Conservation (phyloP, 2,113 vertebrate genomes). For the Pelecanoides urinatrix region DNA sequence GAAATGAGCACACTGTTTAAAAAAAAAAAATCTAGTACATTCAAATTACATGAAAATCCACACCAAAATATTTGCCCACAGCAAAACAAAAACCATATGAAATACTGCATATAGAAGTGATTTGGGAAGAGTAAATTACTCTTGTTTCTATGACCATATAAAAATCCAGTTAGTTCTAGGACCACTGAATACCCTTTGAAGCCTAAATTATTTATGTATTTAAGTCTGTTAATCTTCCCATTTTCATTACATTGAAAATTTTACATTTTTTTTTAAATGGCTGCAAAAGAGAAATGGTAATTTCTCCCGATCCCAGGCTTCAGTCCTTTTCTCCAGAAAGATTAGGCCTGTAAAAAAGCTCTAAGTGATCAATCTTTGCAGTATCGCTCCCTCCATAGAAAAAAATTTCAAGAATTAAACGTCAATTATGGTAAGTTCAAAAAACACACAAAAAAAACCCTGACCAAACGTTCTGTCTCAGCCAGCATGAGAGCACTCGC, state of each 20-base stretch:
- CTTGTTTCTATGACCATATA: neutral
- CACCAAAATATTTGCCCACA: neutral
- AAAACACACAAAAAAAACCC: rapidly evolving
- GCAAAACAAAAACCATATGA: neutral
- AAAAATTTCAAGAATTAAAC: neutral
- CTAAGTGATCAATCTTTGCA: neutral
- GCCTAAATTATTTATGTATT: neutral
- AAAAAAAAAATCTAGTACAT: neutral
- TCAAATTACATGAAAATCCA: neutral
- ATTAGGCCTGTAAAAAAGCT: neutral
- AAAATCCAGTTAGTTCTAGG: neutral
- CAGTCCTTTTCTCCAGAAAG: neutral
- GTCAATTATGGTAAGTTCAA: neutral
- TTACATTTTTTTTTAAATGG: neutral
- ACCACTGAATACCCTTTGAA: neutral
- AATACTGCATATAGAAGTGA: neutral
- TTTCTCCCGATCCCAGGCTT: neutral
- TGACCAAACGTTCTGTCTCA: neutral
- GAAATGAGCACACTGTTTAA: neutral
- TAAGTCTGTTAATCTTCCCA: neutral
- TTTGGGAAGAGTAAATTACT: neutral
- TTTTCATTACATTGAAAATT: neutral
- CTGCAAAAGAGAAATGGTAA: neutral
- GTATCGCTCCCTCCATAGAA: neutral
- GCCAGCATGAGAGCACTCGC: neutral